These are phyloP conservation scores for Caenorhabditis sp. DNA, from an alignment of 2,888 invertebrate genomes.

Conservation along the genomic window DNA sequence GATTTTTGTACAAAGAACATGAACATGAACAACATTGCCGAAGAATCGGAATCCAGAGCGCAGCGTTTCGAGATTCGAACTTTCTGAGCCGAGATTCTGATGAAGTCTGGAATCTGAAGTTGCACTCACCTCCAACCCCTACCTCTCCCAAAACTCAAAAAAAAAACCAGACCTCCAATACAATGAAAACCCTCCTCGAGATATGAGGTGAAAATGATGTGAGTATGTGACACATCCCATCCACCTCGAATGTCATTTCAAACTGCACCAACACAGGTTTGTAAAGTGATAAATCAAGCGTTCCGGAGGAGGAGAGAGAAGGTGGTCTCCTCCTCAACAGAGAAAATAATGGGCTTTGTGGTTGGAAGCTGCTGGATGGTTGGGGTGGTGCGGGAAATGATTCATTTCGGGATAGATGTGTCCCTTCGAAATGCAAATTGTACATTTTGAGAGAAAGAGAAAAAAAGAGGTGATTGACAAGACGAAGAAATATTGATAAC, in stretches of 20 bases:
- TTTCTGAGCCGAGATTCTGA: too few species aligned
- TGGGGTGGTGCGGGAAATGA: slow-evolving; percentile 41
- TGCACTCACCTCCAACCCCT: too few species aligned
- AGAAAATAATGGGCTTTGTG: slow-evolving; percentile 63
- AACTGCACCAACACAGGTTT: slow-evolving; percentile 38
- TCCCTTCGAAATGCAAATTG: slow-evolving; percentile 21
- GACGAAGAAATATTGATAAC: slow-evolving; percentile 12
- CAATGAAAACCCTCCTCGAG: not conserved
- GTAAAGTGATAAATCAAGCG: slow-evolving; percentile 65
- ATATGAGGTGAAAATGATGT: slow-evolving; percentile 34
- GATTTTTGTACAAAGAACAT: too few species aligned
- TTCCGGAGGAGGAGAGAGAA: not conserved
- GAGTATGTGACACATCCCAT: slow-evolving; percentile 25
- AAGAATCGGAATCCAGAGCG: too few species aligned
- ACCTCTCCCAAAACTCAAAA: too few species aligned
- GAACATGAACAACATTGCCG: too few species aligned
- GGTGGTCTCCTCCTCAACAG: slow-evolving; percentile 40
- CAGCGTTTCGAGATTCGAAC: too few species aligned
- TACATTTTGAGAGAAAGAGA: slow-evolving; percentile 19
- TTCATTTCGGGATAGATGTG: slow-evolving; percentile 32
- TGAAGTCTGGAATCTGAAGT: too few species aligned
- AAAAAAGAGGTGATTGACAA: slow-evolving; percentile 6
- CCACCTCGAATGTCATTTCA: slow-evolving; percentile 8
- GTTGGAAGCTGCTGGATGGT: not conserved
- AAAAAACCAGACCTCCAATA: not conserved